Evolutionary conservation across 2,113 vertebrate species (phyloP).

Genomic region (Triplophysa dalaica): DNA sequence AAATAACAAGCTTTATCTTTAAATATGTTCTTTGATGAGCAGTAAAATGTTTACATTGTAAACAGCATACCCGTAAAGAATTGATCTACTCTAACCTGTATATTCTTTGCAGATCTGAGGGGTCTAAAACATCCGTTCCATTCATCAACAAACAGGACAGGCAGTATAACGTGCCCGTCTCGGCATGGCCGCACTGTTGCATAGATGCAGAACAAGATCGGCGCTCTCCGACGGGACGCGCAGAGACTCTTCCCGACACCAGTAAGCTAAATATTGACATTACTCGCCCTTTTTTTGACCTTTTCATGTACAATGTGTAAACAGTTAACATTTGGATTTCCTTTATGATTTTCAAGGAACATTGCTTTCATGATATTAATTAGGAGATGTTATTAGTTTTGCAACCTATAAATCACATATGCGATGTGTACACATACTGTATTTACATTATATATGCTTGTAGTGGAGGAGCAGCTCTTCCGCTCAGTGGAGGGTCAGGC

Average conservation of each 20-base stretch:
- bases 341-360: background rate
- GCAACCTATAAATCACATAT: background rate
- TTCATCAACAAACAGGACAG: conserved; percentile 48
- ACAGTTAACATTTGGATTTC: background rate
- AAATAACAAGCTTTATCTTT: no score
- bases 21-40: no score
- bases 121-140: conserved; percentile 52
- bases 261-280: conserved; percentile 61
- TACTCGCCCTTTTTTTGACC: conserved; percentile 9
- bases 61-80: background rate
- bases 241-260: conserved; percentile 69
- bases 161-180: conserved; percentile 39
- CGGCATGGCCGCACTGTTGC: conserved; percentile 49
- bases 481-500: conserved; percentile 91
- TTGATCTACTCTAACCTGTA: background rate
- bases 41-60: background rate
- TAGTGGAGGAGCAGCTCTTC: conserved; percentile 86
- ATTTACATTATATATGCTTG: background rate
- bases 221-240: conserved; percentile 68
- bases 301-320: background rate
- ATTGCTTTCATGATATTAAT: background rate
- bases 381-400: background rate
- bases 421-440: background rate
- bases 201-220: conserved; percentile 63
- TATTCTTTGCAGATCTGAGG: conserved; percentile 71